Base-by-base conservation (phyloP, 2,797 vertebrate genomes). In the Psittacula echo region DNA sequence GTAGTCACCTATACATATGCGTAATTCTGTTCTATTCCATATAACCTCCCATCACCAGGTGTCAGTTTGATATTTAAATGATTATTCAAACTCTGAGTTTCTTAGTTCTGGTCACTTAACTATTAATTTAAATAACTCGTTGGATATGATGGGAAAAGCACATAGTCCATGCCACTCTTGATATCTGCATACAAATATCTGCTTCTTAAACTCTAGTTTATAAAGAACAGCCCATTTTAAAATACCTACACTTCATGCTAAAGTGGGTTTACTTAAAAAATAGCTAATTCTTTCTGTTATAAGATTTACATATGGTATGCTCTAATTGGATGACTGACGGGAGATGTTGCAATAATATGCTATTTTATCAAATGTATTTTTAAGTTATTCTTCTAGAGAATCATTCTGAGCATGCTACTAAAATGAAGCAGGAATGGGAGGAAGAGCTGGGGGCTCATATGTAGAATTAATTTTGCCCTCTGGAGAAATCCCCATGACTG, bases 401-500 rank as follows among this genome's bases (percentile, higher is more conserved):
- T 77, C 47, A 54, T 13, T 80, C 21, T 50, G 18, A 42, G 11
- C 44, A 56, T 41, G 29, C 54, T 85, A 18, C 37, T 73, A 85
- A 93, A 45, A 64, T 47, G 8, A 19, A 44, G 14, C 8, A 21
- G 34, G 16, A 83, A 66, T 19, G 8, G n/a, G 7, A 75, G 6
- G 2, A 41, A 82, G 61, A 29, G 7, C 23, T n/a, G 4, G 3
- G 23, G 23, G 24, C 32, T 89, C 27, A 5, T 51, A 50, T 67
- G 44, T 37, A 94, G 91, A 94, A 89, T 80, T 71, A 64, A 81
- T 85, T 51, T 76, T 87, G 12, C 20, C 34, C 82, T 51, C 87
- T 86, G 60, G 85, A 96, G 95, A 88, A 87, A 90, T 91, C 42
- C n/a, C 19, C 37, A 37, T 50, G 51, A 67, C 41, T 83, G 34